Base-by-base conservation (phyloP, 2,888 invertebrate species). In the Scrobipalpa costella region DNA sequence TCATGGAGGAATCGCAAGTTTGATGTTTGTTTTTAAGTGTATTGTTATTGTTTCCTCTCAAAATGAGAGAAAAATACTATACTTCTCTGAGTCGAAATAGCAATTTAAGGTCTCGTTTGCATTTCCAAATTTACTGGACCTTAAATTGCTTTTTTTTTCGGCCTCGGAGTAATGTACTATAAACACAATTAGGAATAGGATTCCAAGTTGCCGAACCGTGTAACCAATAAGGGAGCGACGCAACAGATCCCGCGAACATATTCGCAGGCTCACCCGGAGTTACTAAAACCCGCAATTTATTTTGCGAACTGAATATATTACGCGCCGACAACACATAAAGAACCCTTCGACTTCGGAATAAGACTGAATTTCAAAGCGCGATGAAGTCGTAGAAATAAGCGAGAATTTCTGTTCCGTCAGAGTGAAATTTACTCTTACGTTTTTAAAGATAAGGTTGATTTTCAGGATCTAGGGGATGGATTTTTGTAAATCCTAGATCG, bases 281-380 rank as follows among this genome's bases (percentile, higher is more conserved):
- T 90, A 90, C 88, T 90, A 90, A 90, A 90, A 88, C 86, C 88
- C 87, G 86, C 90, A 90, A 91, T 91, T 91, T 90, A 91, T 91
- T 90, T 90, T 90, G 88, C 81, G 88, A 88, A 90, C 88, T 86
- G 91, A 91, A 91, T 91, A 91, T 83, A 90, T 91, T 91, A 90
- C 73, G 68, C 67, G 63, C 62, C 68, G 70, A 75, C 83, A 83
- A 78, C 73, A 79, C 75, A 87, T 81, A 87, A 80, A 78, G 78
- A 71, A 84, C 88, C 80, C 82, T 80, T 83, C 78, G 67, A 52
- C 69, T 68, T 67, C 70, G 63, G 66, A 67, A 79, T 84, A 89
- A 81, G 80, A 79, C 69, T 74, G 76, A 84, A 77, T 83, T 79
- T 89, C 76, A 78, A 69, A 77, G 71, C 65, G 68, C 69, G 68